Evolutionary conservation across 1,140 invertebrate genomes (phyloP), one percentile per base, ranked within the genome.

Genomic region (Grapholita molesta): DNA sequence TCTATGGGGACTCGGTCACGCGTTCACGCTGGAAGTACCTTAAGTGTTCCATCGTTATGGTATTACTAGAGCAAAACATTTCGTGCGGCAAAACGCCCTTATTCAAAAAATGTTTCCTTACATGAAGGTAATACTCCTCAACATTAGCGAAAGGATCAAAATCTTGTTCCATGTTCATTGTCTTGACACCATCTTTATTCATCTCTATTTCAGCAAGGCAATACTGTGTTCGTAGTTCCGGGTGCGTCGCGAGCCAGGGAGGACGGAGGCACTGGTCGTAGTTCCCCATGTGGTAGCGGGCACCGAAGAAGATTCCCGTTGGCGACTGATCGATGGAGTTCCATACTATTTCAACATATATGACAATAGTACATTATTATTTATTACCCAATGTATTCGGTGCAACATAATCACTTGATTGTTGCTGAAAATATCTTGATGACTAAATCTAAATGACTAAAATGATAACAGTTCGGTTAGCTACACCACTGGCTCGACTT

Each of bases 181-280:
- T 38, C 18, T 25, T 21, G 66, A 28, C 15, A 12, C 23, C 24
- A 53, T 35, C 18, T 6, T 72, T 55, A 0, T 48, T 48, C 32
- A 67, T 75, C 67, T 64, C 70, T 64, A 93, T 28, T 4, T 89
- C 79, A 1, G 84, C 89, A 9, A 93, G 68, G 77, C 93, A 94
- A 66, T 93, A 93, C 74, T 93, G 87, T 0, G 87, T 91, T 42
- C 74, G 74, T 33, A 93, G 88, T 0, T 85, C 85, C 0, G 79
- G 82, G 57, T 89, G 84, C 3, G 89, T 82, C 2, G 80, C 73
- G 24, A 70, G 32, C 75, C 78, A 82, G 6, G 70, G 70, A 5
- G 71, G 66, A 1, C 71, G 64, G 0, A 94, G 53, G 70, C 94
- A 94, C 75, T 94, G 92, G 68, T 94, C 94, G 71, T 92, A 94